These are phyloP conservation scores for Linyphia triangularis DNA, from an alignment of 2,888 invertebrate genomes.

Conservation along the genomic window DNA sequence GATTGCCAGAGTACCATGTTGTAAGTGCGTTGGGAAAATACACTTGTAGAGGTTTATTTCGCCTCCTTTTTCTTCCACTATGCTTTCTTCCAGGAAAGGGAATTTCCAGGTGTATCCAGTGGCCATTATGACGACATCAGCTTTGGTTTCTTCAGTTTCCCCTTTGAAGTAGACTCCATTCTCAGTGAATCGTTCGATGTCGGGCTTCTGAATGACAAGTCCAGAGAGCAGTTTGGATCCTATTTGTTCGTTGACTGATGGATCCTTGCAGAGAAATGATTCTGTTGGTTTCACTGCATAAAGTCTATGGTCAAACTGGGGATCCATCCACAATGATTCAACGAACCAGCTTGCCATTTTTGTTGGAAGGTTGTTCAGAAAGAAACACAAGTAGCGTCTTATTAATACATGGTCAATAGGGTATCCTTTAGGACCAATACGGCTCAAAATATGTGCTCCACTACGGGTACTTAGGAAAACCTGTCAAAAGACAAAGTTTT, in stretches of 20 bases:
- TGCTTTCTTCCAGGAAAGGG: slow-evolving; percentile 79
- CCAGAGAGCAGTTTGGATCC: slow-evolving; percentile 80
- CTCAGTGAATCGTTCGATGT: slow-evolving; percentile 78
- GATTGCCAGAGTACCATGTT: slow-evolving; percentile 77
- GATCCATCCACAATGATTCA: slow-evolving; percentile 76
- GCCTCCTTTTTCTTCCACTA: neutral
- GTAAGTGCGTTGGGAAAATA: slow-evolving; percentile 77
- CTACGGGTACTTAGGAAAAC: slow-evolving; percentile 60
- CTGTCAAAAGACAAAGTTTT: neutral
- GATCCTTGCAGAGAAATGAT: slow-evolving; percentile 77
- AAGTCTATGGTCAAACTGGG: slow-evolving; percentile 78
- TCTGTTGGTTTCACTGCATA: slow-evolving; percentile 80
- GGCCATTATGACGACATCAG: slow-evolving; percentile 79
- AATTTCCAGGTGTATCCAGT: slow-evolving; percentile 79
- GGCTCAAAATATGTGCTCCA: slow-evolving; percentile 46
- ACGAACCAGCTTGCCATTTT: slow-evolving; percentile 22
- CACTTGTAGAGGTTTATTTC: slow-evolving; percentile 76
- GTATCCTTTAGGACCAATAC: slow-evolving; percentile 71
- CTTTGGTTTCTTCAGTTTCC: slow-evolving; percentile 77
- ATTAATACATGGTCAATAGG: slow-evolving; percentile 43
- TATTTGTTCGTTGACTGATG: slow-evolving; percentile 80
- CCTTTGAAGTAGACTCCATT: slow-evolving; percentile 78
- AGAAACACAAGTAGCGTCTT: slow-evolving; percentile 3
- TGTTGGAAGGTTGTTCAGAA: slow-evolving; percentile 20
- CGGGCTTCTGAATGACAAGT: slow-evolving; percentile 78